Base-by-base conservation (phyloP, 2,113 vertebrate species). In the Zosterops lateralis region DNA sequence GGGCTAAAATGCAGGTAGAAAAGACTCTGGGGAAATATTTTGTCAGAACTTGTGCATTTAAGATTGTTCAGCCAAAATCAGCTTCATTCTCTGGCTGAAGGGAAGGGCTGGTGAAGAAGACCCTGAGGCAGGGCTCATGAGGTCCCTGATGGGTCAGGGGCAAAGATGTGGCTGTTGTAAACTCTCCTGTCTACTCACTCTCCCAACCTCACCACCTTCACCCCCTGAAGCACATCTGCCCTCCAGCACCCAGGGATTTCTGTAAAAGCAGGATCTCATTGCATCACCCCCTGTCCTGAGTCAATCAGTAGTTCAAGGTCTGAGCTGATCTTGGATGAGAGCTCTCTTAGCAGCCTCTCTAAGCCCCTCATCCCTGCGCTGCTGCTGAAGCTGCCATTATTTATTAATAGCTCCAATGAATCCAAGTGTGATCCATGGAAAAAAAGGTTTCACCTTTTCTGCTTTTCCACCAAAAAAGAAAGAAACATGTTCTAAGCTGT, bases 1-100 rank as follows among this genome's bases (percentile, higher is more conserved):
- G 36, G 29, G 38, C 2, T 40, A 73, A 77, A 38, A 56, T 17
- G 9, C 16, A 58, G 24, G 14, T 56, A 32, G 34, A 18, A 67
- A 65, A 36, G 20, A 14, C 1, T 21, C 1, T 6, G 18, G n/a
- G 3, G 38, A 61, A 72, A 3, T 32, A 4, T 60, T 58, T 83
- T 47, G 11, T 19, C 2, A 1, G 25, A 36, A n/a, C 3, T 28
- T 44, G 14, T 25, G 38, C 5, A 0, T 24, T 6, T 9, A 1
- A 13, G 4, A 7, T 17, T 32, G 26, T 19, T 57, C 57, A 42
- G 24, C 70, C 12, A 5, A n/a, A 51, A 31, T 47, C 65, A 5
- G 17, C 3, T 6, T 31, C 0, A 0, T 21, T 58, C 51, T 54
- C 18, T 17, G 31, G 32, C 10, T 32, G 45, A 29, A 26, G 40